Base-by-base conservation (phyloP, 1,140 invertebrate genomes). In the Plectrocnemia conspersa region DNA sequence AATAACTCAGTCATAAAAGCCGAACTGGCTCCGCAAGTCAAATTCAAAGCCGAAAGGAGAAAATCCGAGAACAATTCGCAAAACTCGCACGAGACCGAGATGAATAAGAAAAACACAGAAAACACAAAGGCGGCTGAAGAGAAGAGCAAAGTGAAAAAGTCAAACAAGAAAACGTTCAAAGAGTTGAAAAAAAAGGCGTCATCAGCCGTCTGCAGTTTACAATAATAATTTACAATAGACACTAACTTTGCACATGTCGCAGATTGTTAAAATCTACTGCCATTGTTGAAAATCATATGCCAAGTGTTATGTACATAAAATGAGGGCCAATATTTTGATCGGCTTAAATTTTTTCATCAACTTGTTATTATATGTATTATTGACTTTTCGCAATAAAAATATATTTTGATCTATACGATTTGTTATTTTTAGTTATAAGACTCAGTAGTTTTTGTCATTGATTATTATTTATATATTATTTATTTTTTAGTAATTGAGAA, bases 401-500 rank as follows among this genome's bases (percentile, higher is more conserved):
- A n/a, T n/a, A n/a, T n/a, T n/a, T n/a, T n/a, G n/a, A n/a, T n/a
- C n/a, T n/a, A n/a, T n/a, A n/a, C n/a, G n/a, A n/a, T n/a, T n/a
- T n/a, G n/a, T n/a, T n/a, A n/a, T n/a, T n/a, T n/a, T n/a, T n/a
- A n/a, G n/a, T n/a, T n/a, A n/a, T n/a, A n/a, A n/a, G n/a, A n/a
- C n/a, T n/a, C n/a, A n/a, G n/a, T n/a, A n/a, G n/a, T n/a, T n/a
- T n/a, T n/a, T n/a, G n/a, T 48, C 16, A 32, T 19, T 32, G 11
- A 5, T 48, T 48, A 10, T 16, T 27, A 13, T 46, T 7, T 33
- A 33, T 13, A 42, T 7, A 16, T 19, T 61, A 45, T 56, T 57
- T 58, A 27, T 68, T 63, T 77, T 80, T 52, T 74, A 91, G 91
- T 99, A 63, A 97, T 99, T 69, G 97, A 99, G 72, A 98, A 98